A percentile compares a stretch with the other conserved stretches of the same genome.
Conservation (phyloP, 2,888 invertebrate genomes). For the Agelastica alni region DNA sequence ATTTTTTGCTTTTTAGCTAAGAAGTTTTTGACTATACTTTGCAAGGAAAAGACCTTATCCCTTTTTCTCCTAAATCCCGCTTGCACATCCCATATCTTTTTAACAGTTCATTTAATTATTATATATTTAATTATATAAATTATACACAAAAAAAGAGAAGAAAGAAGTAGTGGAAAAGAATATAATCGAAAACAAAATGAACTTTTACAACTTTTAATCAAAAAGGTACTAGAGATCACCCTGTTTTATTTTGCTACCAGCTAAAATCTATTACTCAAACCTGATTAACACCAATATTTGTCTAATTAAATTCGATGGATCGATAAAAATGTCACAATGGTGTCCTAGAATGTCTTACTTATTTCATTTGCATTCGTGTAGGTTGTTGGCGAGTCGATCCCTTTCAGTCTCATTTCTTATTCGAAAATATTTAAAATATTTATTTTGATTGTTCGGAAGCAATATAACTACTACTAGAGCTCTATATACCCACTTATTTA, state of each 20-base stretch:
- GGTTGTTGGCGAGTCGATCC: constrained; percentile 14
- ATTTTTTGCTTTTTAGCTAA: too few species aligned
- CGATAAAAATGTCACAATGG: constrained; percentile 6
- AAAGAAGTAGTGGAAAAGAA: too few species aligned
- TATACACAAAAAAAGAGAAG: too few species aligned
- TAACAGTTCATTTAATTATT: too few species aligned
- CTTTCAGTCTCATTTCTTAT: constrained; percentile 10
- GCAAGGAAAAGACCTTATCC: too few species aligned
- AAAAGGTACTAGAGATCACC: background rate
- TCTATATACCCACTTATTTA: constrained; percentile 28
- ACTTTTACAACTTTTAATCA: background rate
- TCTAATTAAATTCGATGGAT: constrained; percentile 5
- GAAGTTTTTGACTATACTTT: too few species aligned
- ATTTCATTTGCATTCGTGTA: constrained; percentile 13
- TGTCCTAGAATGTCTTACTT: constrained; percentile 9
- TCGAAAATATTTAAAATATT: constrained; percentile 13
- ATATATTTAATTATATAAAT: too few species aligned
- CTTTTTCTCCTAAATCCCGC: too few species aligned
- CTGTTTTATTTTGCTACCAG: background rate
- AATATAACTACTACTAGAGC: constrained; percentile 7
- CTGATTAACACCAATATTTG: background rate
- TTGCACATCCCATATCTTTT: too few species aligned
- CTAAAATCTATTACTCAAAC: background rate
- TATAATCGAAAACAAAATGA: too few species aligned
- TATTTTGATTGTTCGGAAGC: constrained; percentile 8